Evolutionary conservation across 2,888 invertebrate genomes (phyloP).

Genomic region (Corbicula japonica): DNA sequence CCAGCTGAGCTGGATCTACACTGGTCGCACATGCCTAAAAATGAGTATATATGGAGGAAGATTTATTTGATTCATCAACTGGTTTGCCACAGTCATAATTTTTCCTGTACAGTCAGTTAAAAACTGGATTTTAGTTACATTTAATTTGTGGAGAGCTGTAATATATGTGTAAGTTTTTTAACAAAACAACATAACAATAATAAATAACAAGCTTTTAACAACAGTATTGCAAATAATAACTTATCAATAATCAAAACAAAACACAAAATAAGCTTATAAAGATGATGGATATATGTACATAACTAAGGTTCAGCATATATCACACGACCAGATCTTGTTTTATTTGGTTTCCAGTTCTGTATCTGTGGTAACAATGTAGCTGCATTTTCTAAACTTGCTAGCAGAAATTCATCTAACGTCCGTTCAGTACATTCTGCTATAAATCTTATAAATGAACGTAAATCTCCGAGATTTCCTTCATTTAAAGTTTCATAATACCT

Average conservation of each 20-base stretch:
- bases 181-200: not conserved
- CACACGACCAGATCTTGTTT: conserved; percentile 42
- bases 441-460: conserved; percentile 97
- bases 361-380: conserved; percentile 56
- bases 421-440: conserved; percentile 95
- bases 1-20: no score
- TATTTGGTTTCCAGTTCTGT: conserved; percentile 46
- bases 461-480: conserved; percentile 97
- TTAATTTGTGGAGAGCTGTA: no score
- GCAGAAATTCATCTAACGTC: conserved; percentile 94
- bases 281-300: no score
- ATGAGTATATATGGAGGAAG: no score
- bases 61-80: no score
- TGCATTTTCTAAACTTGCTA: conserved; percentile 75
- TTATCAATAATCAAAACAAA: not conserved
- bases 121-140: no score
- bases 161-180: no score
- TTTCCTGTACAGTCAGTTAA: no score
- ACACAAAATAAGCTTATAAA: no score
- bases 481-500: conserved; percentile 93
- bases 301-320: conserved; percentile 56
- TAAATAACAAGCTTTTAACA: not conserved
- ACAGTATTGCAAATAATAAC: not conserved
- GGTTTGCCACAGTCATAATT: no score
- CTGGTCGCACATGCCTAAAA: no score